Evolutionary conservation across 2,113 vertebrate genomes (phyloP), one percentile per base, ranked within the genome.

Genomic region (Garra rufa): DNA sequence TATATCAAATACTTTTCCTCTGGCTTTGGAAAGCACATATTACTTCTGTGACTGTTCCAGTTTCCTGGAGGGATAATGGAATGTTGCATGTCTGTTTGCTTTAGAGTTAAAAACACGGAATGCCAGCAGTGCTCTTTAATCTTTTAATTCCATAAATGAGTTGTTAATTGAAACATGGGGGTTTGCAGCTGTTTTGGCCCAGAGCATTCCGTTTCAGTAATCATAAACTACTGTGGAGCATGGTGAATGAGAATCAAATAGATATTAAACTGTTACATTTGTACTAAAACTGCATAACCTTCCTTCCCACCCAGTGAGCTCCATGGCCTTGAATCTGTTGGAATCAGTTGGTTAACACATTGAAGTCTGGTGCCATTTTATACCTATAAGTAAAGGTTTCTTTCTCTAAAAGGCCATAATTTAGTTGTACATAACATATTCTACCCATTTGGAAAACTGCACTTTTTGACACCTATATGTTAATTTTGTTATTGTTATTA

Each of bases 131-230:
- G 28, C 65, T 59, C 65, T 85, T 80, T 82, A 82, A 75, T 78
- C 69, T 43, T 61, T 6, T 83, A 63, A 67, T 57, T 65, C 70
- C 17, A 48, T 48, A 85, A 70, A 83, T 79, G 67, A 83, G 57
- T 81, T 83, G 46, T 46, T 85, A 74, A 85, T 83, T 52, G 84
- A 85, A 85, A 80, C 75, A 76, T 71, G 70, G 75, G 81, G 78
- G 55, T 83, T 81, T 77, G 46, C n/a, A 69, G 52, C 79, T 82
- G 79, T 85, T 87, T 85, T 73, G 81, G 73, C 83, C 74, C 28
- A 71, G 34, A 79, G 83, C 83, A 30, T 77, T 50, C 52, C 46
- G 24, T 76, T 76, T 71, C 50, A 15, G 26, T 74, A 79, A 82
- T 82, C 77, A 65, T 57, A 52, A 82, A 73, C 79, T 76, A 65